A percentile compares a stretch with the other conserved stretches of the same genome.
Evolutionary conservation across 1,140 invertebrate genomes (phyloP).

Genomic region (Papilio dardanus): DNA sequence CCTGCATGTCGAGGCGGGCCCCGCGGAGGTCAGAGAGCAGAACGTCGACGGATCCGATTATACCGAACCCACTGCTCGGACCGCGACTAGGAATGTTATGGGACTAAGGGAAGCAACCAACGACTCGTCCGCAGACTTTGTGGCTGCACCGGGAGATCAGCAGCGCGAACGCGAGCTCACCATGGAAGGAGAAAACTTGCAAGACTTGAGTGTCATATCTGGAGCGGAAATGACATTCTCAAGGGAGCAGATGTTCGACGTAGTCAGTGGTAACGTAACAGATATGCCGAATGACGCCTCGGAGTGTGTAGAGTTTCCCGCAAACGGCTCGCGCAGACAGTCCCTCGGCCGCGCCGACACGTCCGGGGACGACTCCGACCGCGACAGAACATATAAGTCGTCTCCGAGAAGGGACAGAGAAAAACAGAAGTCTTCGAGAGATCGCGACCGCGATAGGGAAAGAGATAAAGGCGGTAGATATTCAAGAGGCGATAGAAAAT

Average conservation of each 20-base stretch:
- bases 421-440: conserved; percentile 65
- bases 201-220: conserved; percentile 77
- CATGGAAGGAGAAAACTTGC: conserved; percentile 84
- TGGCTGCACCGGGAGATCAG: conserved; percentile 62
- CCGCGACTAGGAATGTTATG: conserved; percentile 66
- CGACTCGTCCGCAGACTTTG: conserved; percentile 59
- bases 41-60: conserved; percentile 80
- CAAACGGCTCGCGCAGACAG: conserved; percentile 62
- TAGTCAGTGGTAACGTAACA: conserved; percentile 52
- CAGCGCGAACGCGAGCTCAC: conserved; percentile 83
- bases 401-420: conserved; percentile 72
- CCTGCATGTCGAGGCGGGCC: conserved; percentile 52
- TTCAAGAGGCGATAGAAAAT: conserved; percentile 66
- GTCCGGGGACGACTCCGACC: conserved; percentile 77
- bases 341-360: conserved; percentile 65
- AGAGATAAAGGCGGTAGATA: conserved; percentile 64
- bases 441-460: conserved; percentile 57
- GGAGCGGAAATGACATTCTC: conserved; percentile 65
- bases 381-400: conserved; percentile 68
- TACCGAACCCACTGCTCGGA: conserved; percentile 64
- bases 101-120: conserved; percentile 59
- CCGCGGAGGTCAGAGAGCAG: conserved; percentile 71
- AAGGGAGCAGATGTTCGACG: conserved; percentile 68
- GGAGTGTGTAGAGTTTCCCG: conserved; percentile 56
- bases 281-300: conserved; percentile 54